Percentiles rank a stretch among this genome's conserved stretches.
phyloP scores from a whole-genome alignment of 1,140 invertebrate genomes.

The Scylla paramamosain region DNA sequence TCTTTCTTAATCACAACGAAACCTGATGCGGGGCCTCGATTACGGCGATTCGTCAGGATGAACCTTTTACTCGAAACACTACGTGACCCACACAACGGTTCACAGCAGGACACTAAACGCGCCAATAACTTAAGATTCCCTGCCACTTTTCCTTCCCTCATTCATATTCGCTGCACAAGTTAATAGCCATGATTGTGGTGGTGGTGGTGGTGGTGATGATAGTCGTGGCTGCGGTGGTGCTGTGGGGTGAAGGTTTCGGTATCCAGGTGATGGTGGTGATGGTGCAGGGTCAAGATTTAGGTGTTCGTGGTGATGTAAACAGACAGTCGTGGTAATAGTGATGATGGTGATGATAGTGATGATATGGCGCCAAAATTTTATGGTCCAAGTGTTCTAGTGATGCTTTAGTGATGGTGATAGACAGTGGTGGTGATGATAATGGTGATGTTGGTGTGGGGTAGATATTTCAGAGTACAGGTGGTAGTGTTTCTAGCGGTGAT shows the following conservation, averaged over 20 bases:
- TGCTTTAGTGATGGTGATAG: neutral
- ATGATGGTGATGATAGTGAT: too few species aligned
- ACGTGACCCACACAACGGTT: neutral
- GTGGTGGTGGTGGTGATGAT: too few species aligned
- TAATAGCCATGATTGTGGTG: too few species aligned
- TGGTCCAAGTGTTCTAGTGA: neutral
- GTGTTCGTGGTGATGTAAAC: too few species aligned
- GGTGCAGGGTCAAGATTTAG: too few species aligned
- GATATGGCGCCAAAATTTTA: too few species aligned
- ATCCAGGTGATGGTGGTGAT: too few species aligned
- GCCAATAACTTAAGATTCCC: neutral
- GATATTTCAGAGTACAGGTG: neutral
- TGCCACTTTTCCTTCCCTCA: neutral
- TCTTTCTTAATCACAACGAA: neutral
- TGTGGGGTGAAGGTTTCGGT: too few species aligned
- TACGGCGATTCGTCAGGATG: neutral
- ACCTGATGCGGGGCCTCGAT: neutral
- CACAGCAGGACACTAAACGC: neutral
- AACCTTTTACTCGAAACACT: neutral
- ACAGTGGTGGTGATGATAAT: neutral
- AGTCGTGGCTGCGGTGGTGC: too few species aligned
- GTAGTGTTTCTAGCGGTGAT: neutral
- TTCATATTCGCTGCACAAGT: neutral
- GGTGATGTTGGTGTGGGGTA: neutral
- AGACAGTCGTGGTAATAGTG: too few species aligned